phyloP scores from a whole-genome alignment of 2,888 invertebrate species.

The Steinernema hermaphroditum region DNA sequence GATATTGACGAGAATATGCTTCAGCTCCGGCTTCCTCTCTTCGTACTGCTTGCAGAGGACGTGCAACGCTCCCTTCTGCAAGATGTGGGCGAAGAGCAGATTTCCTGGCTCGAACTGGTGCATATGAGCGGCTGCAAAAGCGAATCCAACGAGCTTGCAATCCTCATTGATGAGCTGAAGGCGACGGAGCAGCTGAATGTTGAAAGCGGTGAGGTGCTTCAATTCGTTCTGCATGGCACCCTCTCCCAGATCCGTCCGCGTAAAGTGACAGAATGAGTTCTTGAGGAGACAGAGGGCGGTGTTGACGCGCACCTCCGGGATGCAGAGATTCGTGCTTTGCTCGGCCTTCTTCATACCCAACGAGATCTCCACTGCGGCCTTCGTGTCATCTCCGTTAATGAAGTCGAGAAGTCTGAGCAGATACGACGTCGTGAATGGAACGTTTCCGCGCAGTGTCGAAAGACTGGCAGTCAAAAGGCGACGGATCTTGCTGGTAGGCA shows the following conservation, averaged over 20 bases:
- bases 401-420: constrained; percentile 59
- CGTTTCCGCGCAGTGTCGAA: constrained; percentile 63
- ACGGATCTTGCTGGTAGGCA: constrained; percentile 65
- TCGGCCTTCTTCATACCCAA: neutral
- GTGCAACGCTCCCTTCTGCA: constrained; percentile 61
- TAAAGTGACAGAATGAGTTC: constrained; percentile 59
- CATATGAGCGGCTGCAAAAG: constrained; percentile 55
- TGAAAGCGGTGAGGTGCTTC: constrained; percentile 57
- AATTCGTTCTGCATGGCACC: constrained; percentile 52
- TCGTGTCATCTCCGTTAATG: constrained; percentile 45
- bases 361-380: neutral
- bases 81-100: constrained; percentile 59
- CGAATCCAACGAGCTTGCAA: constrained; percentile 58
- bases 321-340: neutral
- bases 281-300: constrained; percentile 57
- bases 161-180: constrained; percentile 58
- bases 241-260: constrained; percentile 45
- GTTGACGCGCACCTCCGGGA: constrained; percentile 37
- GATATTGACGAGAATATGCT: constrained; percentile 52
- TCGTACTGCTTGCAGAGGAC: constrained; percentile 45
- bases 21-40: constrained; percentile 41
- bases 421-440: constrained; percentile 62
- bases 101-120: constrained; percentile 58
- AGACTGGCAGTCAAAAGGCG: constrained; percentile 63
- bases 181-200: constrained; percentile 59